Percentiles rank a stretch among this genome's conserved stretches.
Conservation (phyloP, 1,140 invertebrate species). For the Teleogryllus occipitalis region DNA sequence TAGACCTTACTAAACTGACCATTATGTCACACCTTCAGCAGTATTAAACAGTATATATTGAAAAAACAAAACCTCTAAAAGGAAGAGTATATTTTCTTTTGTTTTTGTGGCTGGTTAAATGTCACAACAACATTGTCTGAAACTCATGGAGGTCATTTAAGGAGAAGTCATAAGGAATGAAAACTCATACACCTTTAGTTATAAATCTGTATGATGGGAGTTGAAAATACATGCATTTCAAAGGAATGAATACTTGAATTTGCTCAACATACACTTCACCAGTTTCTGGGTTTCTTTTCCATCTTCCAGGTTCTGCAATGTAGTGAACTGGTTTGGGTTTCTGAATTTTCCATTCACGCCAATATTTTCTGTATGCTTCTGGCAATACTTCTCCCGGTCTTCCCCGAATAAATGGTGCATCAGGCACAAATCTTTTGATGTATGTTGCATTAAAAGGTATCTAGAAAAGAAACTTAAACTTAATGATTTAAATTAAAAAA, state of each 20-base stretch:
- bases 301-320: constrained; percentile 63
- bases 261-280: constrained; percentile 51
- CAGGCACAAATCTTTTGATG: neutral
- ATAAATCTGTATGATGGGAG: neutral
- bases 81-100: neutral
- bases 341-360: constrained; percentile 69
- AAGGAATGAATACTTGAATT: neutral
- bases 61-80: too few relatives aligned
- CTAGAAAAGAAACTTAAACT: too few relatives aligned
- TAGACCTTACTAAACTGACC: too few relatives aligned
- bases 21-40: too few relatives aligned
- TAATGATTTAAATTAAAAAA: too few relatives aligned
- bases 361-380: constrained; percentile 80
- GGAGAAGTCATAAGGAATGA: too few relatives aligned
- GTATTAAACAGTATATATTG: too few relatives aligned
- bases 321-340: constrained; percentile 78
- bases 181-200: too few relatives aligned
- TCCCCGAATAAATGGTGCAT: neutral
- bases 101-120: neutral
- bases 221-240: neutral
- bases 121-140: neutral
- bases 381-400: constrained; percentile 38
- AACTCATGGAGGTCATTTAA: too few relatives aligned
- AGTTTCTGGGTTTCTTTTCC: constrained; percentile 59
- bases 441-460: too few relatives aligned